phyloP scores from a whole-genome alignment of 2,888 invertebrate genomes.

The Dexiosoma caninum region DNA sequence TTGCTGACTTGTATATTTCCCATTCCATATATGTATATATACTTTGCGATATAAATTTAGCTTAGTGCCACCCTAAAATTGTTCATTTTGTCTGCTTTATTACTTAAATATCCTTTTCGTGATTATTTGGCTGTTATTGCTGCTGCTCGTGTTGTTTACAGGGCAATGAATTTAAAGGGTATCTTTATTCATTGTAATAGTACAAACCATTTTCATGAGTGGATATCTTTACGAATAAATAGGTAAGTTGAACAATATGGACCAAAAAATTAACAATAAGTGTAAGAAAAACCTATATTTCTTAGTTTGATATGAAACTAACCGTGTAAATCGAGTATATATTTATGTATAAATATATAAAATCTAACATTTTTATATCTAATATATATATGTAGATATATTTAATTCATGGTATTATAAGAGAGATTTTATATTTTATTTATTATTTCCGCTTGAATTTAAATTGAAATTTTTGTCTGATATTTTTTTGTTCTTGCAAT shows the following conservation, averaged over 20 bases:
- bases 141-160: slow-evolving; percentile 23
- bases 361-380: too few relatives aligned
- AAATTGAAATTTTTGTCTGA: too few relatives aligned
- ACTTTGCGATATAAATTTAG: slow-evolving; percentile 9
- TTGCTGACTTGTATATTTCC: slow-evolving; percentile 15
- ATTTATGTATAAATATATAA: too few relatives aligned
- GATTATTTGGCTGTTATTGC: slow-evolving; percentile 19
- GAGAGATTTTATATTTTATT: too few relatives aligned
- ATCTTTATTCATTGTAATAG: not conserved
- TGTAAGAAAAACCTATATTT: too few relatives aligned
- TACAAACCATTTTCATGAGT: slow-evolving; percentile 10
- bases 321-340: too few relatives aligned
- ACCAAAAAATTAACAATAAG: too few relatives aligned
- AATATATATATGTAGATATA: too few relatives aligned
- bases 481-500: too few relatives aligned
- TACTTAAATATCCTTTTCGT: slow-evolving; percentile 31
- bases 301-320: too few relatives aligned
- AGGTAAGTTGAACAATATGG: slow-evolving; percentile 17
- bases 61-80: slow-evolving; percentile 13
- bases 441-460: too few relatives aligned
- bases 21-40: not conserved
- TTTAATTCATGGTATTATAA: too few relatives aligned
- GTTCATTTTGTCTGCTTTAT: not conserved
- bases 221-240: slow-evolving; percentile 34
- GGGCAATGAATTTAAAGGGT: slow-evolving; percentile 47